Conservation (phyloP, 2,797 vertebrate species). For the Pangasius sanitwongsei region DNA sequence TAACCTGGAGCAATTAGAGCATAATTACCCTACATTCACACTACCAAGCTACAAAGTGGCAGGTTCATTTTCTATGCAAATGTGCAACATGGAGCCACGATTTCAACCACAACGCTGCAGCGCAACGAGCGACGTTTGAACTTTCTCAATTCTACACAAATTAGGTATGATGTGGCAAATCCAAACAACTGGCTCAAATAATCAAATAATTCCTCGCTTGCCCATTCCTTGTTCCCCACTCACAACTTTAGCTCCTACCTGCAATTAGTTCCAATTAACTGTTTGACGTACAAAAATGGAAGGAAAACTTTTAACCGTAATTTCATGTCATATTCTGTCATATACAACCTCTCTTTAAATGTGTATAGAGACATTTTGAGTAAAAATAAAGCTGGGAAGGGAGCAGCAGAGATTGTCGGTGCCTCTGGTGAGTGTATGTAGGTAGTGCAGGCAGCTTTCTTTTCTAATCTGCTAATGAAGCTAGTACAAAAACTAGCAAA, state of each 20-base stretch:
- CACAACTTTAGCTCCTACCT: not conserved
- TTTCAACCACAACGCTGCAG: not conserved
- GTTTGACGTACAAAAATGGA: not conserved
- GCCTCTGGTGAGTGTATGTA: too few species aligned
- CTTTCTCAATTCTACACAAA: not conserved
- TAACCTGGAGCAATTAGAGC: conserved; percentile 32
- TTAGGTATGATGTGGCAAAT: not conserved
- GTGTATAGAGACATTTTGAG: not conserved
- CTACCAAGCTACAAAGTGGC: conserved; percentile 9
- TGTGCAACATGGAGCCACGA: not conserved
- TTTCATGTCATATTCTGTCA: not conserved
- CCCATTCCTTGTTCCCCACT: not conserved
- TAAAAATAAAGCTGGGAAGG: not conserved
- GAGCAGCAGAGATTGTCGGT: not conserved
- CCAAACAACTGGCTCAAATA: not conserved
- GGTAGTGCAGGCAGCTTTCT: not conserved
- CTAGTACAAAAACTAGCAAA: not conserved
- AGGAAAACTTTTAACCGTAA: not conserved
- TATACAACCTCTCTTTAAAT: not conserved
- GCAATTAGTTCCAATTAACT: not conserved
- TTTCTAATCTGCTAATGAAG: not conserved
- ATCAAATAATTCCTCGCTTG: not conserved
- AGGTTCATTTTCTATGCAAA: not conserved
- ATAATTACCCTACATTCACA: conserved; percentile 19
- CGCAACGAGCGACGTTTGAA: not conserved